A percentile compares a stretch with the other conserved stretches of the same genome.
Evolutionary conservation across 2,113 vertebrate species (phyloP).

Genomic region (Columbina picui): DNA sequence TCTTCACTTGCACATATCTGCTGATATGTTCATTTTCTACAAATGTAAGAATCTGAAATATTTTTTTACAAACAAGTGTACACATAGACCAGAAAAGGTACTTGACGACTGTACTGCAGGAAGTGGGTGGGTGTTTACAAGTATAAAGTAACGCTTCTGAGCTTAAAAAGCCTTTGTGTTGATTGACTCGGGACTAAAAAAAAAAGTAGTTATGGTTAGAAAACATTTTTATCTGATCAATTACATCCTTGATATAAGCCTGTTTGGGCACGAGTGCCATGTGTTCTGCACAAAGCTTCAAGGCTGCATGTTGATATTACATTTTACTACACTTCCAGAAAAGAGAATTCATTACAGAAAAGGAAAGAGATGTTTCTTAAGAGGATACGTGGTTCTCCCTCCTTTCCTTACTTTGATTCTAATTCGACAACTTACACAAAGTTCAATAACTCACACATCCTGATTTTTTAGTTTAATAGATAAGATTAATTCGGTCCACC

Average conservation of each 20-base stretch:
- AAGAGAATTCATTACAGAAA: neutral
- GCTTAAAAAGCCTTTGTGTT: neutral
- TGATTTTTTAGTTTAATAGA: neutral
- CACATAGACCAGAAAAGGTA: neutral
- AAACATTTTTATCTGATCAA: neutral
- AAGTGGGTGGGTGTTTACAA: neutral
- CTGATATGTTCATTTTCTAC: neutral
- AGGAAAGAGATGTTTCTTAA: neutral
- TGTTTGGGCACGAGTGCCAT: neutral
- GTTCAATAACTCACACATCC: neutral
- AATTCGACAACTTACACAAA: neutral
- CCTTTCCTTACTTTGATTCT: neutral
- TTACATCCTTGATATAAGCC: neutral
- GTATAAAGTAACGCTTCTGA: neutral
- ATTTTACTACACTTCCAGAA: neutral
- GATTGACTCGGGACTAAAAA: neutral
- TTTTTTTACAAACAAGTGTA: neutral
- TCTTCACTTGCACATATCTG: neutral
- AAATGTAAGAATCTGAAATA: neutral
- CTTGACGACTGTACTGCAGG: neutral
- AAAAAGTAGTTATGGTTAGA: neutral
- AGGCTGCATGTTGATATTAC: neutral
- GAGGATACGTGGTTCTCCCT: neutral
- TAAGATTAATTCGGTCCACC: neutral
- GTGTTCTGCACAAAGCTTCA: neutral